Evolutionary conservation across 1,140 invertebrate species (phyloP).

Genomic region (Diorhabda carinulata): DNA sequence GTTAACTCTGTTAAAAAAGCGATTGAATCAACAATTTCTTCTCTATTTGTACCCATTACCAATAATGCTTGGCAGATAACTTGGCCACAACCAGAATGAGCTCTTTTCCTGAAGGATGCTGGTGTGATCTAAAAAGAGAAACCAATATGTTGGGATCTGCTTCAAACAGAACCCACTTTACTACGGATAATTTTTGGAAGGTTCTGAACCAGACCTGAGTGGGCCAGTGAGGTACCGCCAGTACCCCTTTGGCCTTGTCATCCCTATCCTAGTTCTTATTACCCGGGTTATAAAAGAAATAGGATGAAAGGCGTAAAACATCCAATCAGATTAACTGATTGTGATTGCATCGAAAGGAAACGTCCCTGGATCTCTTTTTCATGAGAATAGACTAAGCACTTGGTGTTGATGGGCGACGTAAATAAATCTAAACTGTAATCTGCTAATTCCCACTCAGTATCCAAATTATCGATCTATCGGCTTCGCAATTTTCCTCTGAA

Average conservation of each 20-base stretch:
- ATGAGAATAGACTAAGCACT: constrained; percentile 34
- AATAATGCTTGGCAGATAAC: too few relatives aligned
- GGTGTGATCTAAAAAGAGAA: too few relatives aligned
- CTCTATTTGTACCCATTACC: too few relatives aligned
- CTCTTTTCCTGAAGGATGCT: too few relatives aligned
- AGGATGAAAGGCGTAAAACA: constrained; percentile 40
- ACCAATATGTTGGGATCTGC: too few relatives aligned
- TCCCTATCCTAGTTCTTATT: constrained; percentile 29
- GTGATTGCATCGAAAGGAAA: constrained; percentile 37
- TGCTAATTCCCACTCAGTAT: too few relatives aligned
- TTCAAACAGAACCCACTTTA: not conserved
- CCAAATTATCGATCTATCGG: too few relatives aligned
- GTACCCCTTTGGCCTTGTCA: constrained; percentile 32
- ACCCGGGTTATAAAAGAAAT: constrained; percentile 31
- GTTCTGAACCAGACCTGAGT: constrained; percentile 41
- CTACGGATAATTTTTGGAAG: constrained; percentile 23
- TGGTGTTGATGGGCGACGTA: constrained; percentile 33
- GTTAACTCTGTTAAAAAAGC: too few relatives aligned
- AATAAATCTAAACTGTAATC: constrained; percentile 28
- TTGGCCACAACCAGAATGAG: too few relatives aligned
- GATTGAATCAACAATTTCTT: too few relatives aligned
- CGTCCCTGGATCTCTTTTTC: constrained; percentile 31
- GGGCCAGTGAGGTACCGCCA: constrained; percentile 37
- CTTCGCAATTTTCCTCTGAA: too few relatives aligned
- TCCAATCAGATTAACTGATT: constrained; percentile 25